Conservation (phyloP, 2,888 invertebrate genomes). For the Ennomos quercinarius region DNA sequence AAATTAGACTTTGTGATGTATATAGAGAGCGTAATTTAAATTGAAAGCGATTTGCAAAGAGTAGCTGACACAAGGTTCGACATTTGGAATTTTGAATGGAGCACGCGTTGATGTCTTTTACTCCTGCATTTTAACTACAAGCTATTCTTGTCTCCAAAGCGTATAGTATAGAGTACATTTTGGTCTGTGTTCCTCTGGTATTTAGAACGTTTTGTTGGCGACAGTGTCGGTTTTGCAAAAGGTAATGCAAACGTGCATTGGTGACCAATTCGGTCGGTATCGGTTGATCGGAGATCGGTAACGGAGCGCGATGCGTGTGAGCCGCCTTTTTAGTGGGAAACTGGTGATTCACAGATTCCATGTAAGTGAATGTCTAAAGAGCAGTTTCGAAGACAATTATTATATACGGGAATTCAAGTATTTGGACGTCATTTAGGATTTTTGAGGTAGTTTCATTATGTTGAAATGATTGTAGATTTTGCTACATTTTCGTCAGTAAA, state of each 20-base stretch:
- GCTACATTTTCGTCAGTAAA: no score
- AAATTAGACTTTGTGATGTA: constrained; percentile 5
- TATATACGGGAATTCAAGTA: no score
- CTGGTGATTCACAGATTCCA: constrained; percentile 40
- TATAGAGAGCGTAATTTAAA: constrained; percentile 8
- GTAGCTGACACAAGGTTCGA: constrained; percentile 17
- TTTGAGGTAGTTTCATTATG: no score
- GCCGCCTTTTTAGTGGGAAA: constrained; percentile 50
- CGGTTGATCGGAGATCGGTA: constrained; percentile 60
- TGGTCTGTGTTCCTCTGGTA: constrained; percentile 2
- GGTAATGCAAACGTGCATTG: constrained; percentile 63
- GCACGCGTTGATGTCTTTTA: constrained; percentile 33
- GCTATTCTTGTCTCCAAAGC: constrained; percentile 1
- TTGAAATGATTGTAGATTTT: no score
- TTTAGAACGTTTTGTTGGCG: constrained; percentile 30
- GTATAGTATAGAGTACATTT: constrained; percentile 2
- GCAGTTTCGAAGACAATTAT: no score
- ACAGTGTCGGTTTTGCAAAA: constrained; percentile 52
- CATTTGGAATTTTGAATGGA: constrained; percentile 31
- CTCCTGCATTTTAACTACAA: constrained; percentile 12
- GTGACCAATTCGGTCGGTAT: constrained; percentile 51
- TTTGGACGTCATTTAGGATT: no score
- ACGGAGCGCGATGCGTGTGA: constrained; percentile 64
- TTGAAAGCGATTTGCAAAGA: constrained; percentile 7
- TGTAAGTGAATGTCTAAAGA: constrained; percentile 17